phyloP scores from a whole-genome alignment of 2,797 vertebrate genomes.

The Onychomys leucogaster region DNA sequence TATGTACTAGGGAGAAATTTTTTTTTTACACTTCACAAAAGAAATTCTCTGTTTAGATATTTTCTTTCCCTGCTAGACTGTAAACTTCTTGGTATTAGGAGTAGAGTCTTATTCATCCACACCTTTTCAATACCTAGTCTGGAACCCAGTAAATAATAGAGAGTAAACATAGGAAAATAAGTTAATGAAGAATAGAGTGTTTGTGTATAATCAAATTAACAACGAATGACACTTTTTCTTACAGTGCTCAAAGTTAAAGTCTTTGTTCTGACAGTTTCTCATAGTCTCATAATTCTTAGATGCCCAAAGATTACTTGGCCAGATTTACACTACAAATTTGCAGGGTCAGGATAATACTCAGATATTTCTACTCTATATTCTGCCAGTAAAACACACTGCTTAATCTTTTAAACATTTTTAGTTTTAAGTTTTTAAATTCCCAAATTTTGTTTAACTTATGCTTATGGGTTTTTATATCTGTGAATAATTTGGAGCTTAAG shows the following conservation, averaged over 20 bases:
- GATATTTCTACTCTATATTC: not conserved
- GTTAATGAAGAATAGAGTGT: conserved; percentile 11
- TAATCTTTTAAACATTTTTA: not conserved
- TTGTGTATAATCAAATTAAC: not conserved
- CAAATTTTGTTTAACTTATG: conserved; percentile 7
- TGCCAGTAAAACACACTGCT: not conserved
- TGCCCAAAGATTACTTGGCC: not conserved
- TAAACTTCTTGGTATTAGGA: not conserved
- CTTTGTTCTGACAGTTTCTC: not conserved
- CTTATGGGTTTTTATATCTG: conserved; percentile 21
- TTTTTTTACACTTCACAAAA: not conserved
- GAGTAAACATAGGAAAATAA: not conserved
- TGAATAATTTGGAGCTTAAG: conserved; percentile 50
- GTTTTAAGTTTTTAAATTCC: not conserved
- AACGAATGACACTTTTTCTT: conserved; percentile 4
- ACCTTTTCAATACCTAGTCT: not conserved
- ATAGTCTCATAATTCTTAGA: conserved; percentile 8
- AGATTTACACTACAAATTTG: not conserved
- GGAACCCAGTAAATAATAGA: not conserved
- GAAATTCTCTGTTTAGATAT: not conserved
- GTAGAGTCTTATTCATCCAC: not conserved
- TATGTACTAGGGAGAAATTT: not conserved
- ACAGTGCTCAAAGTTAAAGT: not conserved
- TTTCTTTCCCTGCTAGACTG: not conserved
- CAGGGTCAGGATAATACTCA: not conserved